Conservation (phyloP, 2,888 invertebrate species). For the Craniophora ligustri region DNA sequence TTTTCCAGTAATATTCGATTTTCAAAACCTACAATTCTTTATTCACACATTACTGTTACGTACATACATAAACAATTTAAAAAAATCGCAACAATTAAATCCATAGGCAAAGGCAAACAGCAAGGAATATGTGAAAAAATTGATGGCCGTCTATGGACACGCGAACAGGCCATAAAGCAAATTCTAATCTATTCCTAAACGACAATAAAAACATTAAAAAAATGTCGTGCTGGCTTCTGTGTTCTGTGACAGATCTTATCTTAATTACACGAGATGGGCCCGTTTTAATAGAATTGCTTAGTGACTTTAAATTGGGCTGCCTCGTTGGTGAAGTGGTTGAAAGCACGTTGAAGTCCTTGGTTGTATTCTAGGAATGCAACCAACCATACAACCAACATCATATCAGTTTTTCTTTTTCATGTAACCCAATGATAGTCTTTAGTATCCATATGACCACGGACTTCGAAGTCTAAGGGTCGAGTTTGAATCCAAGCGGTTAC, state of each 20-base stretch:
- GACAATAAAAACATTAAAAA: conserved; percentile 58
- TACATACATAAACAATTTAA: conserved; percentile 34
- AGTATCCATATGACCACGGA: too few species aligned
- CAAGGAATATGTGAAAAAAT: conserved; percentile 58
- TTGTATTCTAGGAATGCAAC: too few species aligned
- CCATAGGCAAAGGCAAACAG: conserved; percentile 42
- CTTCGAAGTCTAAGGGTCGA: too few species aligned
- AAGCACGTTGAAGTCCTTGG: too few species aligned
- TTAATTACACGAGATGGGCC: conserved; percentile 60
- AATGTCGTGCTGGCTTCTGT: conserved; percentile 46
- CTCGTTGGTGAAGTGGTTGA: too few species aligned
- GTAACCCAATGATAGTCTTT: too few species aligned
- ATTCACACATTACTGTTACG: conserved; percentile 30
- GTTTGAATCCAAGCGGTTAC: too few species aligned
- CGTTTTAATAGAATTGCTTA: conserved; percentile 53
- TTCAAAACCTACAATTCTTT: conserved; percentile 41
- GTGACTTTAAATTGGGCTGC: conserved; percentile 33
- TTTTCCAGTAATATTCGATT: conserved; percentile 26
- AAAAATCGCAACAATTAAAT: conserved; percentile 28
- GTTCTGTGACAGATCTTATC: conserved; percentile 60
- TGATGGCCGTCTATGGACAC: conserved; percentile 66
- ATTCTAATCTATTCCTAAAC: conserved; percentile 68
- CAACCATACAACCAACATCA: too few species aligned
- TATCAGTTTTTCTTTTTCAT: too few species aligned
- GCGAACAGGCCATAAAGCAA: conserved; percentile 75